phyloP scores from a whole-genome alignment of 2,797 vertebrate species.

The Alfaro cultratus region DNA sequence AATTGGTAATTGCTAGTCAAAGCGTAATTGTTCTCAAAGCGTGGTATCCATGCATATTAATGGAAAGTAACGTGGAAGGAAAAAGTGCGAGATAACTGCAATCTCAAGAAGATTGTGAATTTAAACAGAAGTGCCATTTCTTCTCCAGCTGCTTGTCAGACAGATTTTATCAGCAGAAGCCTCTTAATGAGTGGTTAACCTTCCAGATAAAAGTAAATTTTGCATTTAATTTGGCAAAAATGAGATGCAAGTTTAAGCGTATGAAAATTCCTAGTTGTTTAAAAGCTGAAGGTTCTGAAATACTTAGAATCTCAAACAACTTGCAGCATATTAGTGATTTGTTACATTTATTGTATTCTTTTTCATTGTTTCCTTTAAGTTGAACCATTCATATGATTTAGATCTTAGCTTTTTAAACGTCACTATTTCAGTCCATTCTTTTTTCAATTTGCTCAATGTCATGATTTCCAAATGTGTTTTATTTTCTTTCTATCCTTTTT shows the following conservation, averaged over 20 bases:
- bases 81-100: not conserved
- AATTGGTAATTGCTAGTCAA: not conserved
- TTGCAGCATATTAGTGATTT: not conserved
- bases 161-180: not conserved
- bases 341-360: not conserved
- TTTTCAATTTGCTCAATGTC: not conserved
- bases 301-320: not conserved
- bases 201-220: too few species aligned
- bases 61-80: not conserved
- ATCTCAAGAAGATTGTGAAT: not conserved
- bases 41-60: not conserved
- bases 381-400: not conserved
- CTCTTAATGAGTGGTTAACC: too few species aligned
- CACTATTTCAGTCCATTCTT: not conserved
- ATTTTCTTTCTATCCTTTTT: not conserved
- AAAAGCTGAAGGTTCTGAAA: not conserved
- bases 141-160: not conserved
- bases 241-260: too few species aligned
- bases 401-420: not conserved
- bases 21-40: not conserved
- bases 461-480: not conserved
- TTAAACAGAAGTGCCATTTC: not conserved
- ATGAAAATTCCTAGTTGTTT: not conserved
- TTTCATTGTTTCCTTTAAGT: not conserved
- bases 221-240: too few species aligned